A percentile compares a stretch with the other conserved stretches of the same genome.
Conservation (phyloP, 2,797 vertebrate species). For the Poliocrania exsul region DNA sequence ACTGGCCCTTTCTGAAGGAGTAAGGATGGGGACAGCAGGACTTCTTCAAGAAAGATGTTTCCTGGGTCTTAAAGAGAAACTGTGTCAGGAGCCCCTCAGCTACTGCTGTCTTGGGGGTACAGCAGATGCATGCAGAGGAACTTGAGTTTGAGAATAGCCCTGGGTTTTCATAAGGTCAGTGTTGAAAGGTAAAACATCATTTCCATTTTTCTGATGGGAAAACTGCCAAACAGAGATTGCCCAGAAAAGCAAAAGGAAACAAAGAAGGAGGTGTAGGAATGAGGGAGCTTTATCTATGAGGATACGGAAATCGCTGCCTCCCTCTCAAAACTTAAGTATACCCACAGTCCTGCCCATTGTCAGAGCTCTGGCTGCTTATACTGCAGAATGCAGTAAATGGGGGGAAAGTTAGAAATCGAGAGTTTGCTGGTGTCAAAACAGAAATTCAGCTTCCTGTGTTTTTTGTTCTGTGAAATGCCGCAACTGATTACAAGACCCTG, state of each 20-base stretch:
- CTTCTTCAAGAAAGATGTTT: background rate
- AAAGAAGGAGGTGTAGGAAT: background rate
- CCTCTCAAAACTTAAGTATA: background rate
- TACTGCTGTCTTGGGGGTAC: background rate
- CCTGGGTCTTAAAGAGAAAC: background rate
- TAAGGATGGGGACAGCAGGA: background rate
- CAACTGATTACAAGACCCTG: background rate
- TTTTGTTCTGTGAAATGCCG: background rate
- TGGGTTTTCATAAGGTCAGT: background rate
- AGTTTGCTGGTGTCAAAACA: background rate
- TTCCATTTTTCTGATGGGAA: background rate
- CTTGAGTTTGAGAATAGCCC: background rate
- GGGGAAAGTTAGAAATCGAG: background rate
- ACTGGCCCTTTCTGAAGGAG: background rate
- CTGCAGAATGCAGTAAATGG: background rate
- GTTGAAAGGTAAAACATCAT: background rate
- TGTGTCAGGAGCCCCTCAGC: background rate
- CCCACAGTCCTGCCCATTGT: rapidly evolving
- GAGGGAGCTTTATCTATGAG: background rate
- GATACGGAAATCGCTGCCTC: rapidly evolving
- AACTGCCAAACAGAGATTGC: background rate
- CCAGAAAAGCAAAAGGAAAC: background rate
- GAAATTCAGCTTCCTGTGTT: background rate
- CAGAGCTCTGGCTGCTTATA: background rate
- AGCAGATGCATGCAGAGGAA: background rate